Conservation (phyloP, 2,888 invertebrate genomes). For the Agriopis marginaria region DNA sequence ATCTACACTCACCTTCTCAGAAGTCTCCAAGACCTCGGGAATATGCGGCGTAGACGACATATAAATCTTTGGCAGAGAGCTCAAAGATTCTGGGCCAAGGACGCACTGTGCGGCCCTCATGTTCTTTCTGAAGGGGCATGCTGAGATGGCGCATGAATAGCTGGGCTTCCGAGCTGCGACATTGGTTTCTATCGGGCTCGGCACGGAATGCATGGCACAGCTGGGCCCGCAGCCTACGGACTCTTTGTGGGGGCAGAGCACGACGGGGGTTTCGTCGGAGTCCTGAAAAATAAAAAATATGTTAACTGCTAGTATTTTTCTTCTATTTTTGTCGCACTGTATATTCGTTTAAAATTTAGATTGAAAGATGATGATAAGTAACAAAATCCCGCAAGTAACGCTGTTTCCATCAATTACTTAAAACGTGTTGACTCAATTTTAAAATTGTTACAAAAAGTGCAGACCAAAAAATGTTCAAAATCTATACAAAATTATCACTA, state of each 20-base stretch:
- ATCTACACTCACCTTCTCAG: slow-evolving; percentile 45
- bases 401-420: no score
- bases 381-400: no score
- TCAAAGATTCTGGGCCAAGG: slow-evolving; percentile 61
- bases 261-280: slow-evolving; percentile 49
- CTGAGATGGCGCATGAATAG: slow-evolving; percentile 55
- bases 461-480: no score
- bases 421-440: no score
- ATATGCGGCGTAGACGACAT: slow-evolving; percentile 35
- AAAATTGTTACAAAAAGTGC: no score
- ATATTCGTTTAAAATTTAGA: no score
- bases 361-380: no score
- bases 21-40: not conserved
- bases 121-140: slow-evolving; percentile 62
- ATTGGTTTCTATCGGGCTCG: slow-evolving; percentile 50
- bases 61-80: slow-evolving; percentile 33
- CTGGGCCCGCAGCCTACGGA: slow-evolving; percentile 59
- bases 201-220: slow-evolving; percentile 55
- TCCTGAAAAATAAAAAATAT: not conserved
- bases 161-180: slow-evolving; percentile 54
- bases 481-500: no score
- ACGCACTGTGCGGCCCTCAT: slow-evolving; percentile 76
- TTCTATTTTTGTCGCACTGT: no score
- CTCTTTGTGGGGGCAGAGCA: slow-evolving; percentile 59
- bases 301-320: no score